Conservation (phyloP, 2,113 vertebrate genomes). For the Forbesichthys papilliferus region DNA sequence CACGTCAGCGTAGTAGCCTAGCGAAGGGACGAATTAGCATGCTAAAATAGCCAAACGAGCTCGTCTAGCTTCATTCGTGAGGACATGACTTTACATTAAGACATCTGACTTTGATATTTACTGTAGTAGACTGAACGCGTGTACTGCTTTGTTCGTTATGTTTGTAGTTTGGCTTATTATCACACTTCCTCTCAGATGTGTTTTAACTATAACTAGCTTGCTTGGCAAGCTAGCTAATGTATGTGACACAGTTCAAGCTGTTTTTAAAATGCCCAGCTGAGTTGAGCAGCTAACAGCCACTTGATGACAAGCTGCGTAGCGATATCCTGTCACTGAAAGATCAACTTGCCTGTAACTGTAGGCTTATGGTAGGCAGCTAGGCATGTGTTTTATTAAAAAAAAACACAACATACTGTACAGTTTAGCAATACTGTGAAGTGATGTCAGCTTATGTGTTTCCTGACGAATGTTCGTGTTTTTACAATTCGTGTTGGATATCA, state of each 20-base stretch:
- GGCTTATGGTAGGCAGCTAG: background rate
- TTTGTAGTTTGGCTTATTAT: background rate
- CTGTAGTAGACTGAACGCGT: constrained; percentile 6
- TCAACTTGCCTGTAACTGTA: background rate
- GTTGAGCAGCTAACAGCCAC: constrained; percentile 41
- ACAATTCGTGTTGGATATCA: no score
- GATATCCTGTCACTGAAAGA: constrained; percentile 42
- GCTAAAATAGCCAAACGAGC: constrained; percentile 65
- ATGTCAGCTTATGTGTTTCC: no score
- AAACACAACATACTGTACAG: no score
- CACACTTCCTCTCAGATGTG: constrained; percentile 14
- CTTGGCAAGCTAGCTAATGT: constrained; percentile 42
- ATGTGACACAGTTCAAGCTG: constrained; percentile 16
- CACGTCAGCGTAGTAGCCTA: constrained; percentile 60
- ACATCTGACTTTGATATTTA: constrained; percentile 52
- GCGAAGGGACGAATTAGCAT: constrained; percentile 65
- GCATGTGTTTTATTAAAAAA: no score
- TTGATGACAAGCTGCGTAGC: constrained; percentile 40
- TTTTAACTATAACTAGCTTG: constrained; percentile 23
- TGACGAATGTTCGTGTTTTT: no score
- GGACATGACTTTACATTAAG: constrained; percentile 61
- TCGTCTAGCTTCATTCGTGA: constrained; percentile 48
- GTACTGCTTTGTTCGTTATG: constrained; percentile 1
- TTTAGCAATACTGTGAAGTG: no score
- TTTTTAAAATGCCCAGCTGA: constrained; percentile 40